phyloP scores from a whole-genome alignment of 2,113 vertebrate species.

The Melanostigma gelatinosum region DNA sequence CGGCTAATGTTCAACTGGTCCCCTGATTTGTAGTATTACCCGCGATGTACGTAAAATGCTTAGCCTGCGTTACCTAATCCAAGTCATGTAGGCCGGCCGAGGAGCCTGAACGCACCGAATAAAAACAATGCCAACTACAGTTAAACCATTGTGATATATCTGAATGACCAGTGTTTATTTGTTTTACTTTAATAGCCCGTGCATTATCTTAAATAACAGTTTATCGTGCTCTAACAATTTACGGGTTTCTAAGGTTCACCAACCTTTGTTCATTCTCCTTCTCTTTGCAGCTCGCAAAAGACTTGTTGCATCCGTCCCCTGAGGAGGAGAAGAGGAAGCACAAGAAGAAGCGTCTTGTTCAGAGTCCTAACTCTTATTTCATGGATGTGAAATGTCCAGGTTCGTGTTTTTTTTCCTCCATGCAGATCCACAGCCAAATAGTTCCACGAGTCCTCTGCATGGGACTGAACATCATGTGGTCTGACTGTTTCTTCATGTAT shows the following conservation, averaged over 20 bases:
- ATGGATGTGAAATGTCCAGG: constrained; percentile 95
- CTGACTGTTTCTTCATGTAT: not conserved
- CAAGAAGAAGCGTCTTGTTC: constrained; percentile 94
- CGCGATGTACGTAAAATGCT: not conserved
- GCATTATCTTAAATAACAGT: too few species aligned
- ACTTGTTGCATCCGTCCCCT: constrained; percentile 91
- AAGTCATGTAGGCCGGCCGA: constrained; percentile 51
- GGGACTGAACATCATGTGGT: not conserved
- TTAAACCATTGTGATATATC: fast-evolving
- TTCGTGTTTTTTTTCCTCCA: constrained; percentile 36
- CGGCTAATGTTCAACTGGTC: fast-evolving
- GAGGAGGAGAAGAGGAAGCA: constrained; percentile 94
- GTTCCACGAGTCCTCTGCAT: not conserved
- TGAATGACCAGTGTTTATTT: not conserved
- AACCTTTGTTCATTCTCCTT: not conserved
- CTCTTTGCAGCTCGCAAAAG: constrained; percentile 87
- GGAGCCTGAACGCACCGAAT: constrained; percentile 12
- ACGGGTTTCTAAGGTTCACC: not conserved
- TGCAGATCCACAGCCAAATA: not conserved
- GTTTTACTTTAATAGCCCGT: fast-evolving
- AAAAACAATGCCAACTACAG: not conserved
- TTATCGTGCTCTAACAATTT: not conserved
- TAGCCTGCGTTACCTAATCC: constrained; percentile 21
- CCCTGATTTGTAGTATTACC: fast-evolving
- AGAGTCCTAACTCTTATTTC: constrained; percentile 94